phyloP scores from a whole-genome alignment of 2,113 vertebrate species.

The Corapipo altera region DNA sequence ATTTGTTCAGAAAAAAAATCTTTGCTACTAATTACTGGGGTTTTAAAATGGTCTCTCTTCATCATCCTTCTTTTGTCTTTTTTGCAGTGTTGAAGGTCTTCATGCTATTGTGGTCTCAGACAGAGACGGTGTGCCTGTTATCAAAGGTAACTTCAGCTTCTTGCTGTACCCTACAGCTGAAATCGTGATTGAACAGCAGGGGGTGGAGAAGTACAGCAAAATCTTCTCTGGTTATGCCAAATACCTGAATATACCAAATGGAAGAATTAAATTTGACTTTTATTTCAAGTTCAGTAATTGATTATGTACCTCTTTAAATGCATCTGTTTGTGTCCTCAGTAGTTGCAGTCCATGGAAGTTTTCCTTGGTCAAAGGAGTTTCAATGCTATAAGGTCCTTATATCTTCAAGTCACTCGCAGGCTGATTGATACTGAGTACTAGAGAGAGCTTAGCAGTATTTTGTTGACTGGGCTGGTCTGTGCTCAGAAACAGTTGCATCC shows the following conservation, averaged over 20 bases:
- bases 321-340: neutral
- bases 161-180: fast-evolving
- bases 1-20: fast-evolving
- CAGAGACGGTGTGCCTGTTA: slow-evolving; percentile 93
- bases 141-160: slow-evolving; percentile 85
- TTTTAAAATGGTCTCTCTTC: neutral
- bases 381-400: neutral
- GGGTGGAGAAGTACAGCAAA: neutral
- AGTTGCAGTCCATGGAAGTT: neutral
- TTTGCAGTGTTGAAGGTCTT: slow-evolving; percentile 89
- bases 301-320: neutral
- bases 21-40: neutral
- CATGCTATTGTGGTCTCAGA: slow-evolving; percentile 97
- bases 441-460: neutral
- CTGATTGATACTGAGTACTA: neutral
- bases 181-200: neutral
- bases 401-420: fast-evolving
- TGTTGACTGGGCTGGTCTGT: neutral
- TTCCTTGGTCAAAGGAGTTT: fast-evolving
- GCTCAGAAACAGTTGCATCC: neutral
- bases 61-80: neutral
- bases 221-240: neutral
- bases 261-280: neutral
- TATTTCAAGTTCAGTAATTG: neutral
- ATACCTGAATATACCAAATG: neutral